Evolutionary conservation across 2,113 vertebrate species (phyloP).

Genomic region (Malurus elegans): DNA sequence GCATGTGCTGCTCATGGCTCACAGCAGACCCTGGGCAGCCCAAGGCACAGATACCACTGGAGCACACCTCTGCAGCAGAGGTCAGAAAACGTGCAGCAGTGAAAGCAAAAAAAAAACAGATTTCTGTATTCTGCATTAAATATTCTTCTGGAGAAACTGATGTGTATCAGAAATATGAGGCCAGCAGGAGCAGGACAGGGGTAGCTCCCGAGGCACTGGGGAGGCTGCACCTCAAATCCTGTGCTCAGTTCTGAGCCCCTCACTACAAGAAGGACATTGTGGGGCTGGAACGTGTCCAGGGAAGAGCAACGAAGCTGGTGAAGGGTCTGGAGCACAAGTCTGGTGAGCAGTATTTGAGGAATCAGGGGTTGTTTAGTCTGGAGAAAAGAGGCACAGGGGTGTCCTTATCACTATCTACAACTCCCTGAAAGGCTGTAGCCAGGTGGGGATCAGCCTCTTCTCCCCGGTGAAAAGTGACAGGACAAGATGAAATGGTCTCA

Average conservation of each 20-base stretch:
- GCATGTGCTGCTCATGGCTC: background rate
- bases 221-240: accelerated
- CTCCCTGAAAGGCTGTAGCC: background rate
- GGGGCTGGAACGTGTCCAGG: accelerated
- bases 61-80: background rate
- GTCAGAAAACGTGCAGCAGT: background rate
- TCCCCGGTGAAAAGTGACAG: background rate
- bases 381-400: background rate
- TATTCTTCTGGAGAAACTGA: background rate
- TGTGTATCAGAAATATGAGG: background rate
- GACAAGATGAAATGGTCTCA: background rate
- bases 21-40: background rate
- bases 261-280: no score
- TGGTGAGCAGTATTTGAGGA: accelerated
- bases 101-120: background rate
- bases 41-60: background rate
- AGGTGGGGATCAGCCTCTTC: accelerated
- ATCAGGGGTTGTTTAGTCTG: background rate
- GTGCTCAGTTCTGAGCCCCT: background rate
- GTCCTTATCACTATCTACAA: background rate
- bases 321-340: accelerated
- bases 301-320: background rate
- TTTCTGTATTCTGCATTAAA: background rate
- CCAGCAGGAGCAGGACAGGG: background rate
- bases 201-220: accelerated